phyloP scores from a whole-genome alignment of 2,797 vertebrate genomes.

The Protonibea diacanthus region DNA sequence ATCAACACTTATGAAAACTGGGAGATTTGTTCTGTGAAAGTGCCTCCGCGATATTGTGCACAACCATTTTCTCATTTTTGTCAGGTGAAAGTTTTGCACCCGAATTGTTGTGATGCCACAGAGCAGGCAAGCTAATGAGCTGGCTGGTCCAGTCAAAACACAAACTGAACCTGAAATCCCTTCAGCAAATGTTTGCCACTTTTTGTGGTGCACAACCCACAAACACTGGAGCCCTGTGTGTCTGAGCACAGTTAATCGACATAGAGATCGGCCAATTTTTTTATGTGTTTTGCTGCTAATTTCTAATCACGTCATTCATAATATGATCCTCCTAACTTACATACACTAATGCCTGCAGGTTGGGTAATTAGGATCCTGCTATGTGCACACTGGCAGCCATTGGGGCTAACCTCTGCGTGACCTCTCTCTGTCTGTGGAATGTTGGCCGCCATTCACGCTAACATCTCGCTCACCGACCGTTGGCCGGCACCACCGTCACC shows the following conservation, averaged over 20 bases:
- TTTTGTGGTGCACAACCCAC: slow-evolving; percentile 37
- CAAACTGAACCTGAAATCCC: slow-evolving; percentile 58
- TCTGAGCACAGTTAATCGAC: slow-evolving; percentile 11
- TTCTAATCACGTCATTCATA: slow-evolving; percentile 27
- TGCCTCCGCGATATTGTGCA: slow-evolving; percentile 18
- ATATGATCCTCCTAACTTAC: slow-evolving; percentile 3
- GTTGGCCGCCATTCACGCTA: slow-evolving; percentile 65
- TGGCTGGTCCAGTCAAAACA: slow-evolving; percentile 34
- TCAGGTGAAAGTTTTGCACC: slow-evolving; percentile 48
- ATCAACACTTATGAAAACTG: slow-evolving; percentile 40
- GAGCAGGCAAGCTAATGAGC: slow-evolving; percentile 60
- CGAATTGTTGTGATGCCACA: slow-evolving; percentile 47
- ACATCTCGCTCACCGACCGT: slow-evolving; percentile 41
- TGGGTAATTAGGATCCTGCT: slow-evolving; percentile 51
- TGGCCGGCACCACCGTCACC: slow-evolving; percentile 30
- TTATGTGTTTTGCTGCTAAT: slow-evolving; percentile 16
- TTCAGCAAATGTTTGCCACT: slow-evolving; percentile 65
- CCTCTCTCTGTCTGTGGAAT: slow-evolving; percentile 67
- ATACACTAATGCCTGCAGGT: slow-evolving; percentile 28
- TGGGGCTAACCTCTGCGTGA: slow-evolving; percentile 62
- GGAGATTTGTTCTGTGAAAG: slow-evolving; percentile 20
- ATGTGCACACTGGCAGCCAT: slow-evolving; percentile 50
- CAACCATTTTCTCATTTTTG: slow-evolving; percentile 10
- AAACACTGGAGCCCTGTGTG: slow-evolving; percentile 22
- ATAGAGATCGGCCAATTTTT: not conserved